Conservation (phyloP, 2,888 invertebrate species). For the Podotricha telesiphe region DNA sequence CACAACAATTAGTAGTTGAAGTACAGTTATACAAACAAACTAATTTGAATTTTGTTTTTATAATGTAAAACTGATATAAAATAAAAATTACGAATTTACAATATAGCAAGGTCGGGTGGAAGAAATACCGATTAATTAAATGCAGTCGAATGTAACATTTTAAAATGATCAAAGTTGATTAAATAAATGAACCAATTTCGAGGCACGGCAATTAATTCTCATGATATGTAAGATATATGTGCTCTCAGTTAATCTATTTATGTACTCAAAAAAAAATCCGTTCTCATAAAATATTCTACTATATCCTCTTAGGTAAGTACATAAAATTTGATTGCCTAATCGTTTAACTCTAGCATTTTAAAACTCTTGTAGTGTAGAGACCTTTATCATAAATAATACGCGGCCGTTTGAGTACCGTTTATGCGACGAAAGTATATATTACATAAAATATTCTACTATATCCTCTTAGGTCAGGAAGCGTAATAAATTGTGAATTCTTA, state of each 20-base stretch:
- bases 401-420: neutral
- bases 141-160: neutral
- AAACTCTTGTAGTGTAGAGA: neutral
- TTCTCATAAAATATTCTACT: neutral
- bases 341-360: neutral
- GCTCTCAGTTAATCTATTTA: too few relatives aligned
- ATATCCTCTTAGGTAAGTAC: neutral
- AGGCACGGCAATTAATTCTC: neutral
- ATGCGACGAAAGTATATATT: neutral
- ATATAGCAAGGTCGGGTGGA: neutral
- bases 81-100: neutral
- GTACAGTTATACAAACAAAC: neutral
- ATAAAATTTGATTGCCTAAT: neutral
- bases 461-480: neutral
- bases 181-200: conserved; percentile 1
- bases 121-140: conserved; percentile 1
- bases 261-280: neutral
- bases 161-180: neutral
- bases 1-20: neutral
- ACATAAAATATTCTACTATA: neutral
- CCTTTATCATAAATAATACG: neutral
- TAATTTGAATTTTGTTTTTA: neutral
- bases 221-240: neutral
- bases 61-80: too few relatives aligned
- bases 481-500: too few relatives aligned